A percentile compares a stretch with the other conserved stretches of the same genome.
phyloP scores from a whole-genome alignment of 2,888 invertebrate genomes.

The Caenorhabditis sulstoni region DNA sequence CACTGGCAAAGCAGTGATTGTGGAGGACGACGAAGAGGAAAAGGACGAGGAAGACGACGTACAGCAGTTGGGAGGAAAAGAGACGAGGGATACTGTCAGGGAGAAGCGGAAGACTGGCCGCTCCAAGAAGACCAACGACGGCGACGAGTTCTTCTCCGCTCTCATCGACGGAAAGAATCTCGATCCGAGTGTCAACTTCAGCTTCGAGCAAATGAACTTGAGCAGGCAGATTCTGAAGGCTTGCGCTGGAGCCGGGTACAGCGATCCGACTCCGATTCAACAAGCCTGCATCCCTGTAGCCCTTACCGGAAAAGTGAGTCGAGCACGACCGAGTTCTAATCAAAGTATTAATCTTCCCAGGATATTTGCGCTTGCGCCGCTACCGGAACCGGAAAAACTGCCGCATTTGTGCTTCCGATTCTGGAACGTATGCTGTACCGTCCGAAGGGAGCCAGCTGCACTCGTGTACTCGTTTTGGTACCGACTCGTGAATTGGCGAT shows the following conservation, averaged over 20 bases:
- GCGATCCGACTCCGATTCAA: constrained; percentile 97
- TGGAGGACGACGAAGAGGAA: constrained; percentile 54
- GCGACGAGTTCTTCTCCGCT: constrained; percentile 65
- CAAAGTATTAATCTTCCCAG: constrained; percentile 42
- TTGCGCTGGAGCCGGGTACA: constrained; percentile 90
- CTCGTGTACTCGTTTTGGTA: constrained; percentile 92
- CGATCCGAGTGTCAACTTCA: constrained; percentile 62
- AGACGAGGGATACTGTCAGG: constrained; percentile 66
- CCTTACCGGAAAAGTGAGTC: constrained; percentile 87
- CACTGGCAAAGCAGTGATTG: constrained; percentile 61
- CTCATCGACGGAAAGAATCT: constrained; percentile 61
- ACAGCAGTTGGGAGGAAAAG: constrained; percentile 70
- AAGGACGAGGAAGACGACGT: constrained; percentile 66
- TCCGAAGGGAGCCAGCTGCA: constrained; percentile 84
- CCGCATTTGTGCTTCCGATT: constrained; percentile 98
- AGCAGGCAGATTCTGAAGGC: constrained; percentile 92
- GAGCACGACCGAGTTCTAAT: not conserved
- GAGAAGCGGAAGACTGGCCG: constrained; percentile 68
- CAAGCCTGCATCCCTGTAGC: constrained; percentile 95
- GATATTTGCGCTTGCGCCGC: constrained; percentile 99
- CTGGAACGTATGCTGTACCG: constrained; percentile 93
- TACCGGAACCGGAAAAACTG: constrained; percentile 95
- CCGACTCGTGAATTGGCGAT: constrained; percentile 98
- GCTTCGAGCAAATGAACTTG: constrained; percentile 92
- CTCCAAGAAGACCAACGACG: constrained; percentile 40